Conservation (phyloP, 2,797 vertebrate genomes). For the Taeniopygia guttata region DNA sequence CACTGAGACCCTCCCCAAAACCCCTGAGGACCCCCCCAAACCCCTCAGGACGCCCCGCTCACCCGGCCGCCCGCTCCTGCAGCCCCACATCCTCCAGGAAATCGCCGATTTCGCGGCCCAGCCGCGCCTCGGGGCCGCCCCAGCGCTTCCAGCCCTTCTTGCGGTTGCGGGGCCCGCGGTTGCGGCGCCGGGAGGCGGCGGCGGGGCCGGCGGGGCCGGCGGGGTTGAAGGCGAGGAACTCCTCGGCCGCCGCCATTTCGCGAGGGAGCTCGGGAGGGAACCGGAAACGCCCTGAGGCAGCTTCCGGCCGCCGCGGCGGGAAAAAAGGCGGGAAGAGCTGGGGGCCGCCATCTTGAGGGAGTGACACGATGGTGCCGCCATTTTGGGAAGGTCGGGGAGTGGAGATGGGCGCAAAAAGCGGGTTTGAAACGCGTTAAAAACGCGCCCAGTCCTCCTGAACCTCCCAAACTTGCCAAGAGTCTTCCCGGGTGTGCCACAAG, state of each 20-base stretch:
- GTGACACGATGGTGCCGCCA: no score
- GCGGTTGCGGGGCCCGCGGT: not conserved
- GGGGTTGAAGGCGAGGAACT: not conserved
- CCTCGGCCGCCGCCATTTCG: not conserved
- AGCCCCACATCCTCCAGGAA: not conserved
- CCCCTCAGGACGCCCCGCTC: not conserved
- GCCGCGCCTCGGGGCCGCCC: not conserved
- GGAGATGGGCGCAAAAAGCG: no score
- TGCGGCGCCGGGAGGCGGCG: not conserved
- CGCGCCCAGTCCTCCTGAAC: no score
- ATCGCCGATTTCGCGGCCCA: not conserved
- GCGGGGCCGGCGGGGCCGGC: not conserved
- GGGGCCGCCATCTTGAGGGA: not conserved
- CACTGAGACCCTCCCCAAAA: no score
- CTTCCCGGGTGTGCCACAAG: no score
- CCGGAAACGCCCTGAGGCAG: fast-evolving
- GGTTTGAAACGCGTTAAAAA: no score
- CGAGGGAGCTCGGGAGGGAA: not conserved
- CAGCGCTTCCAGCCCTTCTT: not conserved
- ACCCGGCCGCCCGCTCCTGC: not conserved
- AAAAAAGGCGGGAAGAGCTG: no score
- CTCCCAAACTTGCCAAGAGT: no score
- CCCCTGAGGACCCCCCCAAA: no score
- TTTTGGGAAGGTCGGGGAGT: no score
- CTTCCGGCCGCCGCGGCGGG: not conserved